Conservation (phyloP, 2,797 vertebrate genomes). For the Darevskia mixta region DNA sequence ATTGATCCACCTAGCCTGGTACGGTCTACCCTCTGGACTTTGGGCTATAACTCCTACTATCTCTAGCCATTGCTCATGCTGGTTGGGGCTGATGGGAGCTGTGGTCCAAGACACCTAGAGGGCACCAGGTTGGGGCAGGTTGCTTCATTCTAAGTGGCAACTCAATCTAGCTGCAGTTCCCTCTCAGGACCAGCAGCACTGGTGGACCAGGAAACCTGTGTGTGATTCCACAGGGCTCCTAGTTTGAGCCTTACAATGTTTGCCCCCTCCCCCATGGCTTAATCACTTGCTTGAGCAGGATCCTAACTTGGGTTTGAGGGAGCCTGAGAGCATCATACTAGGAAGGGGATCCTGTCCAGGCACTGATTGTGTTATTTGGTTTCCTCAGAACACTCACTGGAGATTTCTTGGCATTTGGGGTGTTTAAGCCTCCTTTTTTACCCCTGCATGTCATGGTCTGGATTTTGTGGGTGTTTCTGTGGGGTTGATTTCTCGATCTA, state of each 20-base stretch:
- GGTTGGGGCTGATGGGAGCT: no score
- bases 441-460: background rate
- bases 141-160: no score
- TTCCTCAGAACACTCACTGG: no score
- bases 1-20: no score
- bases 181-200: background rate
- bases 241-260: background rate
- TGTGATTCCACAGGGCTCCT: background rate
- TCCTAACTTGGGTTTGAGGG: background rate
- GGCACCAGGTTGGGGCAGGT: no score
- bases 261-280: background rate
- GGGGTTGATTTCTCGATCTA: background rate
- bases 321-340: background rate
- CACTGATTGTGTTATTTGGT: background rate
- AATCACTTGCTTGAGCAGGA: background rate
- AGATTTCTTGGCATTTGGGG: background rate
- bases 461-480: background rate
- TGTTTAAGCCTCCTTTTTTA: no score
- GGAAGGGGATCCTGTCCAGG: background rate
- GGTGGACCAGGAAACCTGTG: background rate
- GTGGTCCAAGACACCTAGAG: no score
- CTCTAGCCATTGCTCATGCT: no score
- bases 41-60: no score
- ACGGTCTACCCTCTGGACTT: no score
- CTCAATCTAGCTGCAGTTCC: background rate